phyloP scores from a whole-genome alignment of 2,888 invertebrate species.

The Meiosimyza decipiens region DNA sequence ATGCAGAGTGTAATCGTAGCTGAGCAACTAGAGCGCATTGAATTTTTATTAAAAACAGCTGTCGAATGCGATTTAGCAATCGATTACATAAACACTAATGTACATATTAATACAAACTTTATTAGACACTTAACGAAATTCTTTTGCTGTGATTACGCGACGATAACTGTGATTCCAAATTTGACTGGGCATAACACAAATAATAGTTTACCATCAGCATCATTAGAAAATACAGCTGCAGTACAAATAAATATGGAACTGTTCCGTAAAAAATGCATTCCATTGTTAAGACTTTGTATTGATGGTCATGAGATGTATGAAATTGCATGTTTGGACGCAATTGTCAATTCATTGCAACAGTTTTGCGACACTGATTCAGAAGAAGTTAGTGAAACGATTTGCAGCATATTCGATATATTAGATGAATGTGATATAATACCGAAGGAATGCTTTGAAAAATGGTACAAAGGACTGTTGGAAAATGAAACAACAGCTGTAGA shows the following conservation, averaged over 20 bases:
- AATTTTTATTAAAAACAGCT: constrained; percentile 52
- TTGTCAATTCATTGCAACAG: constrained; percentile 53
- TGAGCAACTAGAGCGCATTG: constrained; percentile 59
- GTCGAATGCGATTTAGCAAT: constrained; percentile 59
- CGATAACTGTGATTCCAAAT: constrained; percentile 42
- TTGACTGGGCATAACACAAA: constrained; percentile 22
- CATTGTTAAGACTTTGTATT: constrained; percentile 57
- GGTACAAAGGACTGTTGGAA: constrained; percentile 47
- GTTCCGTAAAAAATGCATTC: constrained; percentile 57
- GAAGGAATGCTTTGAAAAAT: constrained; percentile 61
- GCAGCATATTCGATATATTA: constrained; percentile 54
- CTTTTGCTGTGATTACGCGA: constrained; percentile 63
- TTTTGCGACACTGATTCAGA: constrained; percentile 48
- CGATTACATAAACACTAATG: constrained; percentile 63
- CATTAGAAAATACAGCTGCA: constrained; percentile 27
- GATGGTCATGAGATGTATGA: constrained; percentile 58
- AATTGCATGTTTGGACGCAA: constrained; percentile 58
- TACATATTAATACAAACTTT: constrained; percentile 58
- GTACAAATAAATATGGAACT: constrained; percentile 46
- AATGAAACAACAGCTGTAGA: constrained; percentile 26
- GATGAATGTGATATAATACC: constrained; percentile 61
- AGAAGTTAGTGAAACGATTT: constrained; percentile 55
- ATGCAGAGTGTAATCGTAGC: constrained; percentile 20
- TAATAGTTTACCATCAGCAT: not conserved
- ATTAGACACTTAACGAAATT: constrained; percentile 59